Conservation (phyloP, 2,113 vertebrate genomes). For the Chloropsis cyanopogon region DNA sequence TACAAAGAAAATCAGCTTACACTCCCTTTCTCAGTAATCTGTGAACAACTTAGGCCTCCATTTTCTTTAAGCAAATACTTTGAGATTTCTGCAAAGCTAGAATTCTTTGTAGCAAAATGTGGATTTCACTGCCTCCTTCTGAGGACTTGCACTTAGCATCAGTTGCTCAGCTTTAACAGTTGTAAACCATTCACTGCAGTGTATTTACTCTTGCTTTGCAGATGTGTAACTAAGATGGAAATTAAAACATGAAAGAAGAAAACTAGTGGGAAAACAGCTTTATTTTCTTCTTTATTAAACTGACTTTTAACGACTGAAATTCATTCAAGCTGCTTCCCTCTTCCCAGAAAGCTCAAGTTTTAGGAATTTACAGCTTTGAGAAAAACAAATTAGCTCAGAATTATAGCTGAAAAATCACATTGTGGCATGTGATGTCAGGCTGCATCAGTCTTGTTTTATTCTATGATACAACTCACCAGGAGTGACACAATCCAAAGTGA, state of each 20-base stretch:
- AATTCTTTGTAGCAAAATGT: not conserved
- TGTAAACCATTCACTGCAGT: not conserved
- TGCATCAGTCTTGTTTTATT: not conserved
- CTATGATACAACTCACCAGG: not conserved
- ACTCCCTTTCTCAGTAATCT: not conserved
- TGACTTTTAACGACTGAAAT: not conserved
- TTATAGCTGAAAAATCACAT: not conserved
- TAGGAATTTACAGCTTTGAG: not conserved
- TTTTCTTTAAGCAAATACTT: not conserved
- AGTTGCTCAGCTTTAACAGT: not conserved
- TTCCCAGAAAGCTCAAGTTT: not conserved
- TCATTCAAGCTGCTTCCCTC: not conserved
- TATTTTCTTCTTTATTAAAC: not conserved
- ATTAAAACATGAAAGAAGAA: not conserved
- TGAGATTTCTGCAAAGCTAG: not conserved
- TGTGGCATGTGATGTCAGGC: not conserved
- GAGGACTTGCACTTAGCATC: not conserved
- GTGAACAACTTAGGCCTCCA: not conserved
- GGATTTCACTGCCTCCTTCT: not conserved
- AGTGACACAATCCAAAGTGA: constrained; percentile 15
- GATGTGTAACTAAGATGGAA: not conserved
- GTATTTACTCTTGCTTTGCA: not conserved
- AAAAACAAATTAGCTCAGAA: not conserved
- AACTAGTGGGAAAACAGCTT: not conserved
- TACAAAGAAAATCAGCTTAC: not conserved